These are phyloP conservation scores for Phrynocephalus vlangalii DNA, from an alignment of 2,797 vertebrate genomes.

Conservation along the genomic window DNA sequence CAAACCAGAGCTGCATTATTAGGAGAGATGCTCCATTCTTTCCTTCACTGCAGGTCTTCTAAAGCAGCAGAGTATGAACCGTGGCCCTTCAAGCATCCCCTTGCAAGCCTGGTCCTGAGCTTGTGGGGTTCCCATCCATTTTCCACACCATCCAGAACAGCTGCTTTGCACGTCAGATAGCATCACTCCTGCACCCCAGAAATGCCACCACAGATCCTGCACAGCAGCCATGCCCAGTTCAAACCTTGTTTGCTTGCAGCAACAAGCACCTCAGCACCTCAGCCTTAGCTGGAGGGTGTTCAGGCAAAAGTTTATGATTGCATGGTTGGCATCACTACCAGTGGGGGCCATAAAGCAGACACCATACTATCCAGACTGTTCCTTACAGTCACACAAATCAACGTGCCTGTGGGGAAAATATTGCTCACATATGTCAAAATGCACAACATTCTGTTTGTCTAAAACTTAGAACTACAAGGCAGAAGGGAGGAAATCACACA, in stretches of 20 bases:
- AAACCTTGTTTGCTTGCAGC: neutral
- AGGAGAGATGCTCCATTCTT: neutral
- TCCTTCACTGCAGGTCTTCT: neutral
- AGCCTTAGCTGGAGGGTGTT: neutral
- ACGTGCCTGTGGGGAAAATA: constrained; percentile 54
- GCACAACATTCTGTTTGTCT: constrained; percentile 34
- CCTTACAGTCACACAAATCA: constrained; percentile 39
- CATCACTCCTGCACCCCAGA: neutral
- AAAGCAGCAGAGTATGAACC: no score
- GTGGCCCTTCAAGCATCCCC: no score
- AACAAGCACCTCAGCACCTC: neutral
- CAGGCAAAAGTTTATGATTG: neutral
- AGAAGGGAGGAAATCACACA: constrained; percentile 62
- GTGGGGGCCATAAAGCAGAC: constrained; percentile 35
- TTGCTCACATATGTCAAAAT: neutral
- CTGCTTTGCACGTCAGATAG: neutral
- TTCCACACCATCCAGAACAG: no score
- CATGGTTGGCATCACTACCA: neutral
- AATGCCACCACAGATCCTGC: accelerated
- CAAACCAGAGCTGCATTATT: neutral
- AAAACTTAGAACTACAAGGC: constrained; percentile 41
- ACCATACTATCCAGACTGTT: constrained; percentile 3
- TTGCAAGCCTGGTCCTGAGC: no score
- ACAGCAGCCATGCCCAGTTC: neutral
- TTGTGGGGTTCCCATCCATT: no score